Conservation (phyloP, 2,797 vertebrate species). For the Kryptolebias ocellatus region DNA sequence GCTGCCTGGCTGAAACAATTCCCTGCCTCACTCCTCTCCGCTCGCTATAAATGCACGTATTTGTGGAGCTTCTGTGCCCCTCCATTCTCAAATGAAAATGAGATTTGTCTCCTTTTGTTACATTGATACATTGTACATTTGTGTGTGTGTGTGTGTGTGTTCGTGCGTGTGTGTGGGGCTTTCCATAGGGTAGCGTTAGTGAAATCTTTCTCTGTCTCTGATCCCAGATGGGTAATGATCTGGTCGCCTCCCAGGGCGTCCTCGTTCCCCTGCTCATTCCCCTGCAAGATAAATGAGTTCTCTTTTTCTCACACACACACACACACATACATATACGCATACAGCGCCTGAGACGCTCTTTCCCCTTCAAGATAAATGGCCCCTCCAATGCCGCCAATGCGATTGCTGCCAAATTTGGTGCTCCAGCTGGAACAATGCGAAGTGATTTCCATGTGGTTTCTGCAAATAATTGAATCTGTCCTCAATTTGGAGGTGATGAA, state of each 20-base stretch:
- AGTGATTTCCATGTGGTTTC: slow-evolving; percentile 80
- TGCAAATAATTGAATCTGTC: slow-evolving; percentile 84
- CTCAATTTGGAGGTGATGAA: slow-evolving; percentile 83
- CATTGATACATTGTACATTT: slow-evolving; percentile 77
- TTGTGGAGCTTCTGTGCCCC: slow-evolving; percentile 70
- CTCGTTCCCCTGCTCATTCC: slow-evolving; percentile 76
- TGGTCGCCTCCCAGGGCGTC: slow-evolving; percentile 78
- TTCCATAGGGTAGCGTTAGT: slow-evolving; percentile 53
- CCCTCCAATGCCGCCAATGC: slow-evolving; percentile 78
- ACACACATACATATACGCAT: slow-evolving; percentile 28
- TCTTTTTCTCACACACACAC: slow-evolving; percentile 29
- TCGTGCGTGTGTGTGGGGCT: slow-evolving; percentile 3
- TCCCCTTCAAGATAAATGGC: slow-evolving; percentile 83
- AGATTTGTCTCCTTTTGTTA: slow-evolving; percentile 87
- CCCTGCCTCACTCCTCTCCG: slow-evolving; percentile 56
- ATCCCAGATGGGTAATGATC: slow-evolving; percentile 86
- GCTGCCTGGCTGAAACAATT: slow-evolving; percentile 68
- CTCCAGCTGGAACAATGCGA: slow-evolving; percentile 80
- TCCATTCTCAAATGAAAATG: slow-evolving; percentile 84
- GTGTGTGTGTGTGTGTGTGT: slow-evolving; percentile 35
- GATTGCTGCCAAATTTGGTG: slow-evolving; percentile 83
- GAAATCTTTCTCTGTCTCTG: slow-evolving; percentile 70
- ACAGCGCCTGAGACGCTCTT: slow-evolving; percentile 56
- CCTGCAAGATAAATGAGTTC: slow-evolving; percentile 84
- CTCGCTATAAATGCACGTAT: slow-evolving; percentile 74